Conservation (phyloP, 2,888 invertebrate species). For the Iselma pallidipennis region DNA sequence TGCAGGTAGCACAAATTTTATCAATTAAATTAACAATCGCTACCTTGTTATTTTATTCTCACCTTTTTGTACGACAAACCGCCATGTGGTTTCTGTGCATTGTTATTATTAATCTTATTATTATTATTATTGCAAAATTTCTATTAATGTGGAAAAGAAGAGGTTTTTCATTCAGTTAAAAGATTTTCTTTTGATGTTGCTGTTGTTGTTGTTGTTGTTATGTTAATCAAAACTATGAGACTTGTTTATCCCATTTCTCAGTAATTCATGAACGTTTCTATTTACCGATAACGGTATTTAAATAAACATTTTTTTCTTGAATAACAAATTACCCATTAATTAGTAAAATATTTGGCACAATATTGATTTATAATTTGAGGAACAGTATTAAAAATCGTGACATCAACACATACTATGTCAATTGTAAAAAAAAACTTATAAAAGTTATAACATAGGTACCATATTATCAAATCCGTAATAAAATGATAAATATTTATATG, state of each 20-base stretch:
- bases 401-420: too few species aligned
- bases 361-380: background rate
- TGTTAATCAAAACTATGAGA: background rate
- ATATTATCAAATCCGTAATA: too few species aligned
- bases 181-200: too few species aligned
- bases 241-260: background rate
- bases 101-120: background rate
- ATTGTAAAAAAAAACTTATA: too few species aligned
- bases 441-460: too few species aligned
- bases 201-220: too few species aligned
- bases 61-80: background rate
- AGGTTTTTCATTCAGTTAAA: too few species aligned
- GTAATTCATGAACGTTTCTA: background rate
- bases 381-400: too few species aligned
- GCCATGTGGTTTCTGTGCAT: background rate
- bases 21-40: background rate
- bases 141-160: too few species aligned
- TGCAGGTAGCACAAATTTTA: background rate
- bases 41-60: background rate
- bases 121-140: background rate
- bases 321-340: too few species aligned
- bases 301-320: background rate
- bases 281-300: background rate
- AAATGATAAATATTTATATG: too few species aligned
- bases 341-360: background rate